phyloP scores from a whole-genome alignment of 2,797 vertebrate genomes.

The Manis pentadactyla region DNA sequence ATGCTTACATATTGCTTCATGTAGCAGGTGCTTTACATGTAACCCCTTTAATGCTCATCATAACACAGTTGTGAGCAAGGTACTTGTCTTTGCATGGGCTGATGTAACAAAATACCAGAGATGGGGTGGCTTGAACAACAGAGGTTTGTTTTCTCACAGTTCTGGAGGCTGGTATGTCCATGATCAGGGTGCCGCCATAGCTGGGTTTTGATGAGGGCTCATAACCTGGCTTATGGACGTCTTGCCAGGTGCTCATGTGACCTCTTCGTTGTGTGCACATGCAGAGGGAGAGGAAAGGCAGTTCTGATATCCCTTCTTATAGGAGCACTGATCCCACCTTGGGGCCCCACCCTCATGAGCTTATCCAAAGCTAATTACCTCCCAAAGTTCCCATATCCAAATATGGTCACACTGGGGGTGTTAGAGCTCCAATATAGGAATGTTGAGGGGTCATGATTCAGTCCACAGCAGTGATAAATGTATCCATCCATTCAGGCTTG shows the following conservation, averaged over 20 bases:
- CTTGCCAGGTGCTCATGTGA: background rate
- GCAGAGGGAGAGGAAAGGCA: background rate
- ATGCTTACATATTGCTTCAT: rapidly evolving
- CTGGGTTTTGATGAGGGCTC: no score
- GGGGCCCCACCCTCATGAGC: background rate
- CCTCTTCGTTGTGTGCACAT: background rate
- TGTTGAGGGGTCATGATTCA: background rate
- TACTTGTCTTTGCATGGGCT: background rate
- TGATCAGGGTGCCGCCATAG: no score
- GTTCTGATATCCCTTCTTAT: background rate
- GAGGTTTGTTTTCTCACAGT: background rate
- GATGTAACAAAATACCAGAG: background rate
- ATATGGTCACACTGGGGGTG: no score
- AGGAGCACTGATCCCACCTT: background rate
- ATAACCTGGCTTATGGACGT: background rate
- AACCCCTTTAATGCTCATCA: background rate
- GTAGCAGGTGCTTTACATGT: background rate
- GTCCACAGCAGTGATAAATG: background rate
- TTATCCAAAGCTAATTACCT: background rate
- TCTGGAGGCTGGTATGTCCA: background rate
- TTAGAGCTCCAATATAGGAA: background rate
- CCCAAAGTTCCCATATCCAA: background rate
- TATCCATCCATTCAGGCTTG: background rate
- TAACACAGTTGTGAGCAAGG: background rate
- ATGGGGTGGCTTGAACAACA: background rate